Conservation (phyloP, 2,888 invertebrate species). For the Gandaritis pyraliata region DNA sequence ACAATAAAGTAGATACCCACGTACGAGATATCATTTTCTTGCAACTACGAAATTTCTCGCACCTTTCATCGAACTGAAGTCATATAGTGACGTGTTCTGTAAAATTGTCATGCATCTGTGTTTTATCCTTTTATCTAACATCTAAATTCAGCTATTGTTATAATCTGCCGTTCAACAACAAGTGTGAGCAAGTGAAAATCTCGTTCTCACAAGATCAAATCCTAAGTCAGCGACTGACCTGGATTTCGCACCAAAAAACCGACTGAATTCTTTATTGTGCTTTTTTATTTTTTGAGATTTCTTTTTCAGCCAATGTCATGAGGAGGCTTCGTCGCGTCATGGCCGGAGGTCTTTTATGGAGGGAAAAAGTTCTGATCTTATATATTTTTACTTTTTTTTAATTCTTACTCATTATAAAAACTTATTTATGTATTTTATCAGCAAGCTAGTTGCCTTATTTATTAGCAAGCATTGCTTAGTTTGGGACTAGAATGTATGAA, state of each 20-base stretch:
- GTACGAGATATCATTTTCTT: no score
- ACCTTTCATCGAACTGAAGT: no score
- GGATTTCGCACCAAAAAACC: constrained; percentile 52
- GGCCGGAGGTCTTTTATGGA: constrained; percentile 29
- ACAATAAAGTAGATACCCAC: no score
- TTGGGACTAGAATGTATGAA: no score
- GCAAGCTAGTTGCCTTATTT: no score
- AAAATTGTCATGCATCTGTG: no score
- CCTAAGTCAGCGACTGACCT: constrained; percentile 51
- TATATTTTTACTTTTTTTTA: background rate
- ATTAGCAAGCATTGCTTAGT: no score
- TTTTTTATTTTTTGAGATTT: constrained; percentile 53
- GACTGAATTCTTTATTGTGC: constrained; percentile 41
- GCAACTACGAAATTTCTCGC: no score
- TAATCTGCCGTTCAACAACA: constrained; percentile 11
- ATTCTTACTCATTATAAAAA: background rate
- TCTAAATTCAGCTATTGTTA: no score
- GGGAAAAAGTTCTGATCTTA: constrained; percentile 3
- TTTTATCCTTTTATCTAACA: no score
- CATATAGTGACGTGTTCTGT: no score
- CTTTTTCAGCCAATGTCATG: constrained; percentile 51
- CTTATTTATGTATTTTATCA: no score
- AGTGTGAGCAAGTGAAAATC: constrained; percentile 27
- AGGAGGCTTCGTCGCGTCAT: constrained; percentile 46
- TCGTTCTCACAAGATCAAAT: constrained; percentile 41